Evolutionary conservation across 2,888 invertebrate species (phyloP), one percentile per base, ranked within the genome.

Genomic region (Apotomis turbidana): DNA sequence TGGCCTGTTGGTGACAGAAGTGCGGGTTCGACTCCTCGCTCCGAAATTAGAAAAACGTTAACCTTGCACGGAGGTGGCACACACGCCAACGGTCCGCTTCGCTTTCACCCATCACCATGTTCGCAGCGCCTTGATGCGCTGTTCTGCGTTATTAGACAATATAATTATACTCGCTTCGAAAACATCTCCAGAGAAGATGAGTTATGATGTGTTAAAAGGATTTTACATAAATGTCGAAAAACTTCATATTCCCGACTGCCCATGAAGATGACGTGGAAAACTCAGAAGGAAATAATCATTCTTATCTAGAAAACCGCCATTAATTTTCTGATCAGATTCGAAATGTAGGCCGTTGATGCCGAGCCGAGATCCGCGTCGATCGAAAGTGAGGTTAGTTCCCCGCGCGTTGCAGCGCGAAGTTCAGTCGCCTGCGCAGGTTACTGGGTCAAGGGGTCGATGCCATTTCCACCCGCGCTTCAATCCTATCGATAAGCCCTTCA

Each of bases 1-100:
- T 86, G 80, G 79, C 81, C 75, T 79, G 81, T 83, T 82, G 80
- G 79, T 81, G 81, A 80, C 79, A 82, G 80, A 86, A 86, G 85
- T 84, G 82, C 88, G 83, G 83, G 87, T 87, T 80, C 81, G 78
- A 83, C 82, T 85, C 87, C 83, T 87, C 85, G 79, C 81, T 87
- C 88, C 90, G 87, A 91, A 91, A 90, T 90, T 85, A 89, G 90
- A 90, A 90, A 90, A 89, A 90, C 86, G 87, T 87, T 87, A 91
- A 91, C 90, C 90, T 91, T 90, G 87, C 89, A 86, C 83, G 87
- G 87, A 83, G 83, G 83, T 82, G 80, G 85, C 83, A 82, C 83
- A 84, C 87, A 88, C 88, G 89, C 87, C 84, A 88, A 85, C 82
- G 80, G 85, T 81, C 71, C 77, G 80, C 75, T 80, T 81, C 82